Evolutionary conservation across 2,888 invertebrate species (phyloP).

Genomic region (Cataglyphis albicans): DNA sequence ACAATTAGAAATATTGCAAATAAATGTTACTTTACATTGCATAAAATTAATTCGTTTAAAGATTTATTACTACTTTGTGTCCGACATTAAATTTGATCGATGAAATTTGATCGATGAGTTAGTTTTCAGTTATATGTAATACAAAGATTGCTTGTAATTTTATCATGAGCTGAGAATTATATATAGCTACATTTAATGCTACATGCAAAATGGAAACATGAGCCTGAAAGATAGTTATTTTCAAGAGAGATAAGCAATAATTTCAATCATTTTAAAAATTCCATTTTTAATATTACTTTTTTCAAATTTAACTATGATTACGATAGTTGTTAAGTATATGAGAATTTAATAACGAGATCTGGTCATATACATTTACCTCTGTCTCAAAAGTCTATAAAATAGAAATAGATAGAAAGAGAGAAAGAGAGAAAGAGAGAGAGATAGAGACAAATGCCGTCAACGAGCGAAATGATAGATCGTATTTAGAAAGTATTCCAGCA

Average conservation of each 20-base stretch:
- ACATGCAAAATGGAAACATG: background rate
- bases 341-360: conserved; percentile 27
- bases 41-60: background rate
- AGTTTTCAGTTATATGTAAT: conserved; percentile 1
- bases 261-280: background rate
- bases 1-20: background rate
- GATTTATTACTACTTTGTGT: background rate
- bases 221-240: background rate
- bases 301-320: background rate
- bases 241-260: conserved; percentile 3
- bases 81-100: background rate
- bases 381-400: conserved; percentile 40
- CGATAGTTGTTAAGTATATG: background rate
- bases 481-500: conserved; percentile 72
- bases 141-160: background rate
- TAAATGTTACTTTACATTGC: background rate
- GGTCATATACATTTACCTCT: conserved; percentile 12
- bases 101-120: background rate
- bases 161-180: background rate
- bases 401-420: conserved; percentile 24
- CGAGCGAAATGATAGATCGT: conserved; percentile 72
- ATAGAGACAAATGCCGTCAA: conserved; percentile 59
- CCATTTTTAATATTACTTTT: background rate
- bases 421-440: too few relatives aligned
- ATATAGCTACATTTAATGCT: background rate